Conservation (phyloP, 1,140 invertebrate species). For the Macrobrachium rosenbergii region DNA sequence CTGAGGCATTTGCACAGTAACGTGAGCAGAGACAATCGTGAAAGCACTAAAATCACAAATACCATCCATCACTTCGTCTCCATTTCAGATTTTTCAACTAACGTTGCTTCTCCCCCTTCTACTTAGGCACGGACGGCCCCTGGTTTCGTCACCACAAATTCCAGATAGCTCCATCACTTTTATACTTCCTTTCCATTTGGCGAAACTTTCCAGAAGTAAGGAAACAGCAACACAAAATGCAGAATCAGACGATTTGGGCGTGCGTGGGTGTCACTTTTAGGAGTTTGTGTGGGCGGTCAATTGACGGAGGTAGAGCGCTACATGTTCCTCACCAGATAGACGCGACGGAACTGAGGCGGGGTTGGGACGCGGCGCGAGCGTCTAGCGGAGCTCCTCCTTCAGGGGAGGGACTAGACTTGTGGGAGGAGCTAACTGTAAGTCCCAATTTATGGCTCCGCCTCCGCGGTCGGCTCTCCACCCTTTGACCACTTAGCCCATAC, state of each 20-base stretch:
- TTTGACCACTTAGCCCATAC: not conserved
- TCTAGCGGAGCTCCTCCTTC: slow-evolving; percentile 40
- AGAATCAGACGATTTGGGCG: slow-evolving; percentile 37
- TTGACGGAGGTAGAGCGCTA: slow-evolving; percentile 44
- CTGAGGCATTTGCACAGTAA: no score
- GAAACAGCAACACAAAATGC: slow-evolving; percentile 30
- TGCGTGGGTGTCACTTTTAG: slow-evolving; percentile 43
- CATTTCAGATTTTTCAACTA: no score
- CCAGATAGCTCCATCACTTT: no score
- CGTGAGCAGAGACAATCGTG: no score
- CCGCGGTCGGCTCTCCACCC: not conserved
- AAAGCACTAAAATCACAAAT: no score
- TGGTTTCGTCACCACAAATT: slow-evolving; percentile 36
- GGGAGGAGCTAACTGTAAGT: slow-evolving; percentile 33
- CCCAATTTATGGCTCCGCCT: slow-evolving; percentile 24
- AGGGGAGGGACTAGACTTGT: slow-evolving; percentile 17
- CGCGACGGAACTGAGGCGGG: slow-evolving; percentile 57
- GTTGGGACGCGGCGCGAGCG: slow-evolving; percentile 55
- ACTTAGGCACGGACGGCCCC: slow-evolving; percentile 18
- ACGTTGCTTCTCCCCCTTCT: not conserved
- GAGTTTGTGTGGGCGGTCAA: slow-evolving; percentile 36
- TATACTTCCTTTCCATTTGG: no score
- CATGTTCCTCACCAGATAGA: slow-evolving; percentile 54
- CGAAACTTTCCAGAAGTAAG: no score
- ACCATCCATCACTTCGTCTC: no score